A percentile compares a stretch with the other conserved stretches of the same genome.
These are phyloP conservation scores for Drosophila phalerata DNA, from an alignment of 2,888 invertebrate genomes.

Conservation along the genomic window DNA sequence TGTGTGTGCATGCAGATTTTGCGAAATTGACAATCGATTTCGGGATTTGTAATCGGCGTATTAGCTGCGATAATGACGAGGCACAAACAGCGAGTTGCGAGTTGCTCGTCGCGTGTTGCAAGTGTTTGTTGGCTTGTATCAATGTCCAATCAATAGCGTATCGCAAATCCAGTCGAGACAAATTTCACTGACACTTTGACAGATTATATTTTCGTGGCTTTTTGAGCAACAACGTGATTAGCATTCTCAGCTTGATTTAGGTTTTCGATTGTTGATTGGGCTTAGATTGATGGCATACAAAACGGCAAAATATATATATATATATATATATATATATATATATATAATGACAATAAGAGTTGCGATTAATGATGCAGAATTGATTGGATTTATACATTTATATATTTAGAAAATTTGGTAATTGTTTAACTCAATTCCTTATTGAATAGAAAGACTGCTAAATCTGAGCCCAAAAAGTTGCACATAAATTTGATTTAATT, in stretches of 20 bases:
- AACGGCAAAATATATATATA: background rate
- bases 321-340: too few relatives aligned
- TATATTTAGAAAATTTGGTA: background rate
- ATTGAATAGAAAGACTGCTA: constrained; percentile 14
- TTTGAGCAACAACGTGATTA: constrained; percentile 41
- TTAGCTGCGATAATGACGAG: constrained; percentile 67
- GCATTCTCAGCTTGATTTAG: constrained; percentile 26
- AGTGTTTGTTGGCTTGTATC: constrained; percentile 19
- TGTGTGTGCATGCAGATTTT: constrained; percentile 31
- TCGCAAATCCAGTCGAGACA: constrained; percentile 56
- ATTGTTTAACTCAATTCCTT: constrained; percentile 33
- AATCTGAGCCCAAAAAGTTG: constrained; percentile 21
- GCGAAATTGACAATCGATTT: constrained; percentile 37
- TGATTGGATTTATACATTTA: background rate
- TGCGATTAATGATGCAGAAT: constrained; percentile 18
- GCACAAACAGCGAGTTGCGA: constrained; percentile 23
- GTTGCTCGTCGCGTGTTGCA: constrained; percentile 14
- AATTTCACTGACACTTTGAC: constrained; percentile 70
- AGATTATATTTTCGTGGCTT: constrained; percentile 62
- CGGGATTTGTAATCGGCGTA: constrained; percentile 65
- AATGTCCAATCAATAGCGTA: constrained; percentile 52
- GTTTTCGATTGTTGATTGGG: constrained; percentile 37
- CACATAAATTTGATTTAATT: constrained; percentile 69
- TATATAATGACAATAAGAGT: constrained; percentile 4
- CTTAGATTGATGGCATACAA: constrained; percentile 38